Conservation (phyloP, 2,113 vertebrate genomes). For the Stigmatopora argus region DNA sequence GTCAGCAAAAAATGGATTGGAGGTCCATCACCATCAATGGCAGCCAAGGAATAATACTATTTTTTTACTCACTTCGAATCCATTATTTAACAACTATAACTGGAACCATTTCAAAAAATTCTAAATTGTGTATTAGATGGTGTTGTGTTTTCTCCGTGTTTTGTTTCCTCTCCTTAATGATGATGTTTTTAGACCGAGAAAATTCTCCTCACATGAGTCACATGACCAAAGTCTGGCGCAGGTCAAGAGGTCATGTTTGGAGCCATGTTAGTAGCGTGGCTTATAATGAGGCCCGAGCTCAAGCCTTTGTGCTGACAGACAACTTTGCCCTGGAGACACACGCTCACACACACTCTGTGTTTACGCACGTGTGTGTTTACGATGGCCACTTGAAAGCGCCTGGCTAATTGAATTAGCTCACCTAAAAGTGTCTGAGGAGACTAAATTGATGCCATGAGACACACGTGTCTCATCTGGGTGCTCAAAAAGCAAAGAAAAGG, state of each 20-base stretch:
- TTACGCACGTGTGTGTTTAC: conserved; percentile 9
- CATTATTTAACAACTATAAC: too few relatives aligned
- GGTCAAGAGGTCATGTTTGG: conserved; percentile 48
- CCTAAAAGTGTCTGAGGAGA: neutral
- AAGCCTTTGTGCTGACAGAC: conserved; percentile 65
- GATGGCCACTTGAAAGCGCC: neutral
- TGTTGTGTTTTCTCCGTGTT: neutral
- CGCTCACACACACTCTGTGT: conserved; percentile 20
- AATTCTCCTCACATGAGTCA: conserved; percentile 50
- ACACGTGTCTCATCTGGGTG: neutral
- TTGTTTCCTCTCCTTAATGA: neutral
- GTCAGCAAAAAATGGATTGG: too few relatives aligned
- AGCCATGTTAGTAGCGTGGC: conserved; percentile 47
- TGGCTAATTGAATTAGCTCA: conserved; percentile 3
- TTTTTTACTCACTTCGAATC: too few relatives aligned
- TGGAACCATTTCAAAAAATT: too few relatives aligned
- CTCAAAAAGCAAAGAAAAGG: neutral
- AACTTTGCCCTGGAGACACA: conserved; percentile 45
- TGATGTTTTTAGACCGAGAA: neutral
- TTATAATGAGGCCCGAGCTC: conserved; percentile 54
- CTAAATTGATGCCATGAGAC: neutral
- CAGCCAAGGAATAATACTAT: too few relatives aligned
- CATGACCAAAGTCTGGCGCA: conserved; percentile 38
- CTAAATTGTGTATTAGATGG: conserved; percentile 25
- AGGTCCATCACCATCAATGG: too few relatives aligned